Percentiles rank a stretch among this genome's conserved stretches.
phyloP scores from a whole-genome alignment of 2,888 invertebrate species.

The Carabus problematicus region DNA sequence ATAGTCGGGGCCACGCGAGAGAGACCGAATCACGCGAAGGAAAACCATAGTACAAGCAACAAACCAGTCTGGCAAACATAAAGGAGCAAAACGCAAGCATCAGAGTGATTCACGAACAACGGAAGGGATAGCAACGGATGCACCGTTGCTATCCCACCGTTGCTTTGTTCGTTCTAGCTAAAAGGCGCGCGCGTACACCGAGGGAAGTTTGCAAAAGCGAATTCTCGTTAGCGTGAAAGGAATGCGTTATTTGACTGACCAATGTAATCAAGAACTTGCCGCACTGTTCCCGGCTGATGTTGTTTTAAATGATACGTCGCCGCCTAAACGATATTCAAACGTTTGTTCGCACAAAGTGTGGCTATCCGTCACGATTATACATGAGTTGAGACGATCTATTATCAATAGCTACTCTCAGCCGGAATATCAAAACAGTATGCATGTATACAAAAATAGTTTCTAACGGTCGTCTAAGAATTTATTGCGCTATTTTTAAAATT shows the following conservation, averaged over 20 bases:
- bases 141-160: neutral
- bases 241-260: conserved; percentile 7
- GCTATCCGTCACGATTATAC: too few species aligned
- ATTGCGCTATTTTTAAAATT: too few species aligned
- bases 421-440: too few species aligned
- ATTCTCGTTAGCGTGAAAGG: conserved; percentile 15
- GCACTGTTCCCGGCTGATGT: neutral
- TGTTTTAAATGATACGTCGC: neutral
- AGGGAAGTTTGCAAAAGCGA: neutral
- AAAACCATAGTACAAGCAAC: conserved; percentile 5
- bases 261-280: conserved; percentile 1
- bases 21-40: conserved; percentile 9
- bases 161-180: conserved; percentile 6
- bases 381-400: too few species aligned
- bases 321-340: neutral
- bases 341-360: too few species aligned
- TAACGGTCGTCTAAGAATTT: too few species aligned
- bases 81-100: conserved; percentile 2
- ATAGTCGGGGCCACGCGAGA: conserved; percentile 5
- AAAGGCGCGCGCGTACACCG: neutral
- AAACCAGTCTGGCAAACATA: conserved; percentile 3
- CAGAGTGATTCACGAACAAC: conserved; percentile 17
- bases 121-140: conserved; percentile 17
- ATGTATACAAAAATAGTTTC: too few species aligned
- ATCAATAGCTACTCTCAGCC: too few species aligned